A percentile compares a stretch with the other conserved stretches of the same genome.
Evolutionary conservation across 35 echinoderm and acorn worm genomes (phyloP).

Genomic region (Eucidaris tribuloides): DNA sequence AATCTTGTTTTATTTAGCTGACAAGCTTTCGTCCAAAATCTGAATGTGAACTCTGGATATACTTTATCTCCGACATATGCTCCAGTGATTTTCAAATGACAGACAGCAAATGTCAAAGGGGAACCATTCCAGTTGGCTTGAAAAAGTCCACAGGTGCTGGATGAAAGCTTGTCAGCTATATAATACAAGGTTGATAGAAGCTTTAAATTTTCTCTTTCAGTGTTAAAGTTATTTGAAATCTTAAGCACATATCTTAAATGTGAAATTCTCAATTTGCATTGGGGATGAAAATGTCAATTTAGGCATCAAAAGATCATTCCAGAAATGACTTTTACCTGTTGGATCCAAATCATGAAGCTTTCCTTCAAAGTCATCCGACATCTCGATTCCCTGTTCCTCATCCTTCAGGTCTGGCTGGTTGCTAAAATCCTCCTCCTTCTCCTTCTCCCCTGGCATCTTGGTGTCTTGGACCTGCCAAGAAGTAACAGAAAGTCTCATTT

Average conservation of each 20-base stretch:
- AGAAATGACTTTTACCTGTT: slow-evolving; percentile 35
- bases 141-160: background rate
- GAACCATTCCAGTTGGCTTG: no score
- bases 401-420: slow-evolving; percentile 76
- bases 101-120: no score
- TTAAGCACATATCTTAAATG: background rate
- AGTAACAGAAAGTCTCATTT: no score
- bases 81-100: background rate
- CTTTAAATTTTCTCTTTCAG: no score
- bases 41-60: no score
- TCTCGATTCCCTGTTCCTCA: slow-evolving; percentile 97
- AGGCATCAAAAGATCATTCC: no score
- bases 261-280: background rate
- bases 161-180: no score
- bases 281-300: no score
- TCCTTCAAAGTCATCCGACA: slow-evolving; percentile 99
- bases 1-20: no score
- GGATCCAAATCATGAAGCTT: slow-evolving; percentile 89
- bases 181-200: no score
- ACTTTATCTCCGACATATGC: no score
- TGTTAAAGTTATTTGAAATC: background rate
- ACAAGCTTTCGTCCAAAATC: no score
- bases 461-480: slow-evolving; percentile 78
- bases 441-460: slow-evolving; percentile 44
- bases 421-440: slow-evolving; percentile 43